Conservation (phyloP, 2,888 invertebrate species). For the Imbricaverruca yamaguchii region DNA sequence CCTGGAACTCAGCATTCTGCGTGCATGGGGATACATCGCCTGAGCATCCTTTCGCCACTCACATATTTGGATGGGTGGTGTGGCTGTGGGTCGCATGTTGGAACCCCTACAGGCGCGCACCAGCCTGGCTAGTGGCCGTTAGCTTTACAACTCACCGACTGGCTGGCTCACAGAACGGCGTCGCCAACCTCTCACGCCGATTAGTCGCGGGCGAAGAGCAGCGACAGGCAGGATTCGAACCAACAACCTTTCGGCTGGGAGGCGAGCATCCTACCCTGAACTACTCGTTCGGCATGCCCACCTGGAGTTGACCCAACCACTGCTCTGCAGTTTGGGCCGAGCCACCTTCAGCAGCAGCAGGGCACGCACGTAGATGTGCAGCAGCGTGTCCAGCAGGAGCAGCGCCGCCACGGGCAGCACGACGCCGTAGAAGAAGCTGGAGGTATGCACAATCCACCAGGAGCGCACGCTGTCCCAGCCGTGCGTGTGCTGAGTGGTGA, state of each 20-base stretch:
- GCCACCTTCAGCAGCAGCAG: background rate
- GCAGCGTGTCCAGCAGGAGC: background rate
- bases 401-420: background rate
- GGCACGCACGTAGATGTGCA: background rate
- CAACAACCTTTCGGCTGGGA: too few species aligned
- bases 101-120: too few species aligned
- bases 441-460: background rate
- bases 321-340: background rate
- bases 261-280: background rate
- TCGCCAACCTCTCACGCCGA: background rate
- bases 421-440: slow-evolving; percentile 6
- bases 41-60: too few species aligned
- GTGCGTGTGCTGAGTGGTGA: background rate
- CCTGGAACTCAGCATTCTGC: too few species aligned
- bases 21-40: too few species aligned
- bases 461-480: background rate
- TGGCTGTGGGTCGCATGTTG: too few species aligned
- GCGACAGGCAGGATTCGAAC: too few species aligned
- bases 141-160: too few species aligned
- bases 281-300: background rate
- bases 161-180: too few species aligned
- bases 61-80: too few species aligned
- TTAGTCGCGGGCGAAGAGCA: too few species aligned
- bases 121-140: too few species aligned
- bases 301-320: background rate